Percentiles rank a stretch among this genome's conserved stretches.
These are phyloP conservation scores for Pseudomyrmex sp. DNA, from an alignment of 1,140 invertebrate genomes.

Conservation along the genomic window DNA sequence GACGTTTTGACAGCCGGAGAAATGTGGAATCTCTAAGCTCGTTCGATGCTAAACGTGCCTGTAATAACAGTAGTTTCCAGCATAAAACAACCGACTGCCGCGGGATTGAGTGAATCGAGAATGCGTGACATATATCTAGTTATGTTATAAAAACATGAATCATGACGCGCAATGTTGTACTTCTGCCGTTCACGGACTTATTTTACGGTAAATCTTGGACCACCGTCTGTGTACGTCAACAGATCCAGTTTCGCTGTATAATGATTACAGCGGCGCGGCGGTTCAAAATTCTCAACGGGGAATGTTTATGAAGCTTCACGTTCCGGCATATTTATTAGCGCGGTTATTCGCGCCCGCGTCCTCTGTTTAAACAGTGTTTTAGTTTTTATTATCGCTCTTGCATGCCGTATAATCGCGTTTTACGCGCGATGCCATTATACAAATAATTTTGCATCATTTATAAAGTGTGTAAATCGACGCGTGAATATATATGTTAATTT, in stretches of 20 bases:
- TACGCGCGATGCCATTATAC: neutral
- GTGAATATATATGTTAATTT: slow-evolving; percentile 3
- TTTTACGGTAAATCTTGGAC: slow-evolving; percentile 49
- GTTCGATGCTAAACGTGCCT: neutral
- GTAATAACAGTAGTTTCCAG: slow-evolving; percentile 19
- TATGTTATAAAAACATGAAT: slow-evolving; percentile 11
- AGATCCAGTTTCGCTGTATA: slow-evolving; percentile 63
- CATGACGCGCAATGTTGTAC: slow-evolving; percentile 15
- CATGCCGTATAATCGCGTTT: slow-evolving; percentile 17
- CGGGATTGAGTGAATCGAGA: slow-evolving; percentile 29
- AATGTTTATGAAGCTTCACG: slow-evolving; percentile 61
- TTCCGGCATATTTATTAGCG: slow-evolving; percentile 68
- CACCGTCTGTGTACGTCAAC: slow-evolving; percentile 28
- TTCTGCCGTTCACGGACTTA: slow-evolving; percentile 28
- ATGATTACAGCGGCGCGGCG: slow-evolving; percentile 55
- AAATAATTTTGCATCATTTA: slow-evolving; percentile 7
- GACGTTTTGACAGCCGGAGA: slow-evolving; percentile 1
- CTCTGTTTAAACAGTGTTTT: slow-evolving; percentile 50
- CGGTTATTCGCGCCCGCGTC: slow-evolving; percentile 43
- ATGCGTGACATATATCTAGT: neutral
- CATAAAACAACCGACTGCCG: neutral
- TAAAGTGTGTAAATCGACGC: slow-evolving; percentile 10
- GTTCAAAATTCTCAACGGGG: slow-evolving; percentile 43
- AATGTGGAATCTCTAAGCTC: slow-evolving; percentile 1
- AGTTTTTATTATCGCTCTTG: slow-evolving; percentile 53